Evolutionary conservation across 2,797 vertebrate genomes (phyloP), one percentile per base, ranked within the genome.

Genomic region (Neosalanx taihuensis): DNA sequence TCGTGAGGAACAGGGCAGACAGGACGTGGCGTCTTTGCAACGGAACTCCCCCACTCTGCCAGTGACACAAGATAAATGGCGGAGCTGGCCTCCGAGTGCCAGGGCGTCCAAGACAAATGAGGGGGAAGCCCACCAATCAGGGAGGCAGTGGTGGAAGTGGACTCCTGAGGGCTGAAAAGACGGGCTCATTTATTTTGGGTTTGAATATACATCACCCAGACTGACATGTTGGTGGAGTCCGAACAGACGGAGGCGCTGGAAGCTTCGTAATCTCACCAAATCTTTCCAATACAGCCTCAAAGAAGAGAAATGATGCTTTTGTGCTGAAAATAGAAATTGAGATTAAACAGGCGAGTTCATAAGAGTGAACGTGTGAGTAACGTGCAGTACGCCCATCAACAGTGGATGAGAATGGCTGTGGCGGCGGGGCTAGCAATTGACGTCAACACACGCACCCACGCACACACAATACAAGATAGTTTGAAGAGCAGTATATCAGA

Each of bases 51-150:
- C 74, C 64, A 61, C 71, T 85, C 84, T 75, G 78, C 71, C 69
- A 6, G 71, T 87, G 89, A 90, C 88, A 88, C 0, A 18, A 88
- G 90, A 92, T 87, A 85, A 85, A 92, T 90, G 85, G 74, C 46
- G 62, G 76, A 1, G 75, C 68, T 57, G 83, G 75, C 75, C 30
- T 78, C 80, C 83, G 86, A 76, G 78, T 71, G 68, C 81, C 6
- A 79, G 41, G 74, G 71, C 85, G 88, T 86, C 86, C 84, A 80
- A 90, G 88, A 91, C 87, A 89, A 91, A 93, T 87, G 89, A 90
- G 88, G 76, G 80, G 67, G 46, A 69, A 72, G 72, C 72, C 84
- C 80, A 85, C 90, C 89, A 88, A 89, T 89, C 83, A 81, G 81
- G 81, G 29, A 53, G 65, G 70, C 61, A 62, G 7, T 72, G 78